Base-by-base conservation (phyloP, 2,113 vertebrate species). In the Oryzias woworae region DNA sequence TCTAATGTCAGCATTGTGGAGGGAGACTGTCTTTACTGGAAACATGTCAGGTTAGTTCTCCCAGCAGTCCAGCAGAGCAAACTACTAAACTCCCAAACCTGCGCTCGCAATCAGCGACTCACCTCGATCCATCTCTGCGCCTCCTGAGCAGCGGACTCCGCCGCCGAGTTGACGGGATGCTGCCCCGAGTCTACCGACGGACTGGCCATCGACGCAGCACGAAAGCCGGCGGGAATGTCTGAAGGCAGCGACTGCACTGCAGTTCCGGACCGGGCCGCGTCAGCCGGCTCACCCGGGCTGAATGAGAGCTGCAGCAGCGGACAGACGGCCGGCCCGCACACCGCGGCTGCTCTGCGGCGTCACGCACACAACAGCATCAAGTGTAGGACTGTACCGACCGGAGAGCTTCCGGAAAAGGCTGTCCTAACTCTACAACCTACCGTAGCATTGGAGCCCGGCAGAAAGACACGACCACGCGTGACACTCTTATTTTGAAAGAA, bases 121-220 rank as follows among this genome's bases (percentile, higher is more conserved):
- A 98, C 96, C 95, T 98, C 94, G 63, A 98, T 98, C 96, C 96
- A 98, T 89, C 88, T 93, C 90, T 94, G 95, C 46, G 96, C 95
- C 90, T 97, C 96, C 20, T 80, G 92, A 68, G 94, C 91, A 53
- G 96, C 95, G 48, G 89, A 88, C 65, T 94, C 94, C 0, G 94
- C 87, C 14, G 92, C 92, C 20, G 90, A 62, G 14, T 93, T 82
- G 65, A 72, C 88, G 31, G 88, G 88, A 75, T 91, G 92, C 81
- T 88, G 87, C 77, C 90, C 91, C 53, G 85, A 86, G 81, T 91
- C 93, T 70, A 90, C 88, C 53, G 73, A 89, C 49, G 93, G 91
- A 85, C 94, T 94, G 84, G 95, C 95, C 96, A 98, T 97, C 88
- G 90, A 91, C 85, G 58, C 66, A 56, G 14, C 52, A 3, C 3